phyloP scores from a whole-genome alignment of 2,113 vertebrate genomes.

The Amazona vittata region DNA sequence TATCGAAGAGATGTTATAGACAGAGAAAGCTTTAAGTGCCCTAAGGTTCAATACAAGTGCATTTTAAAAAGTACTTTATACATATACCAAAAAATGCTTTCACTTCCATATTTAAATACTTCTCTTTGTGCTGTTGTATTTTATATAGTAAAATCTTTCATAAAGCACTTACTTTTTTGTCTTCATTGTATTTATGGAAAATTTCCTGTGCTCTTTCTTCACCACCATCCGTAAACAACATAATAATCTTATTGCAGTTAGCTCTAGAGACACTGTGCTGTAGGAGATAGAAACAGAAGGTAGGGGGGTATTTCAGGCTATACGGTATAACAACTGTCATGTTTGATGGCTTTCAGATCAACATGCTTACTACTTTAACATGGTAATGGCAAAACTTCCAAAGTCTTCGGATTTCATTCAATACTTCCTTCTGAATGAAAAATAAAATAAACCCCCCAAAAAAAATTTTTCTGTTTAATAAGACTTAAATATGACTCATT shows the following conservation, averaged over 20 bases:
- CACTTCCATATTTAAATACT: background rate
- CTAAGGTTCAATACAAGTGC: background rate
- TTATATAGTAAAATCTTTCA: background rate
- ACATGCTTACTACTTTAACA: background rate
- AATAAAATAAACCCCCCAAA: background rate
- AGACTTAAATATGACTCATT: background rate
- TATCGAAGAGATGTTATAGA: background rate
- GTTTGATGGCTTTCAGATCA: background rate
- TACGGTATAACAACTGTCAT: background rate
- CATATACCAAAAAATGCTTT: background rate
- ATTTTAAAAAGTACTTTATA: background rate
- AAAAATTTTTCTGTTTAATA: background rate
- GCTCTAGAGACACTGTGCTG: slow-evolving; percentile 93
- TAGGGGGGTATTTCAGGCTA: background rate
- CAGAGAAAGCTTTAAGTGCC: background rate
- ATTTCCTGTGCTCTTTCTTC: slow-evolving; percentile 95
- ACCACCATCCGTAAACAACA: slow-evolving; percentile 98
- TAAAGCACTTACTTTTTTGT: slow-evolving; percentile 85
- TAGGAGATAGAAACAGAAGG: slow-evolving; percentile 21
- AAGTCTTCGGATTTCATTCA: background rate
- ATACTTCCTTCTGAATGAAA: background rate
- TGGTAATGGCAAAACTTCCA: background rate
- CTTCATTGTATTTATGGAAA: slow-evolving; percentile 89
- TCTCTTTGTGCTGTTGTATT: background rate
- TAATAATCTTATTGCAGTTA: slow-evolving; percentile 99